Evolutionary conservation across 2,888 invertebrate genomes (phyloP).

Genomic region (Anarsia innoxiella): DNA sequence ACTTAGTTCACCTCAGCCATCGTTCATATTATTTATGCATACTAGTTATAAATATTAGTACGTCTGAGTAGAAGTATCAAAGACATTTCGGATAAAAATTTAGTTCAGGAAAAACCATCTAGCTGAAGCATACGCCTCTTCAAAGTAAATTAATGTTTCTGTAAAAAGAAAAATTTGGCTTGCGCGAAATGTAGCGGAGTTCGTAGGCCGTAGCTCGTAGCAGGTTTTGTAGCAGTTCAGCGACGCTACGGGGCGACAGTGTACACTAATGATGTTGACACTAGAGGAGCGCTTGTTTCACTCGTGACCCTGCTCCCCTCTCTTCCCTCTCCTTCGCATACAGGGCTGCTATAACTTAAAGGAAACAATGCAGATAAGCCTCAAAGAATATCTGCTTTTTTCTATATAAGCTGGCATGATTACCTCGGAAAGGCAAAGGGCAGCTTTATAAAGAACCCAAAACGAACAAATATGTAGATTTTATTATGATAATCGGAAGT

Average conservation of each 20-base stretch:
- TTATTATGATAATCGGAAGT: too few relatives aligned
- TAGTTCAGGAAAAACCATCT: too few relatives aligned
- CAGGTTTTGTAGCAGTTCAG: too few relatives aligned
- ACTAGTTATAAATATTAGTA: too few relatives aligned
- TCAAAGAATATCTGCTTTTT: not conserved
- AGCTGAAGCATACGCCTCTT: too few relatives aligned
- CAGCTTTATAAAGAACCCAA: not conserved
- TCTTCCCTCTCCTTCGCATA: slow-evolving; percentile 16
- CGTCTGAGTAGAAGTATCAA: too few relatives aligned
- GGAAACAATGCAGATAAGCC: not conserved
- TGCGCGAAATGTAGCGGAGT: not conserved
- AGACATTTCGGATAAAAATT: too few relatives aligned
- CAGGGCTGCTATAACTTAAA: not conserved
- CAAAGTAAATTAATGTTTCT: not conserved
- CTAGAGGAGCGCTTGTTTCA: slow-evolving; percentile 45
- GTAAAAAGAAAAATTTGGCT: too few relatives aligned
- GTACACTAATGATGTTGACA: slow-evolving; percentile 69
- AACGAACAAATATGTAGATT: too few relatives aligned
- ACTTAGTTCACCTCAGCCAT: too few relatives aligned
- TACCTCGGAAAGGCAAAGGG: not conserved
- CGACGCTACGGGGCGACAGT: slow-evolving; percentile 42
- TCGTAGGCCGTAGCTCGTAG: slow-evolving; percentile 39
- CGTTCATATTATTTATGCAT: too few relatives aligned
- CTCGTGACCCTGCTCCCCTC: slow-evolving; percentile 20
- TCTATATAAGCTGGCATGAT: not conserved